Conservation (phyloP, 2,113 vertebrate genomes). For the Eretmochelys imbricata region DNA sequence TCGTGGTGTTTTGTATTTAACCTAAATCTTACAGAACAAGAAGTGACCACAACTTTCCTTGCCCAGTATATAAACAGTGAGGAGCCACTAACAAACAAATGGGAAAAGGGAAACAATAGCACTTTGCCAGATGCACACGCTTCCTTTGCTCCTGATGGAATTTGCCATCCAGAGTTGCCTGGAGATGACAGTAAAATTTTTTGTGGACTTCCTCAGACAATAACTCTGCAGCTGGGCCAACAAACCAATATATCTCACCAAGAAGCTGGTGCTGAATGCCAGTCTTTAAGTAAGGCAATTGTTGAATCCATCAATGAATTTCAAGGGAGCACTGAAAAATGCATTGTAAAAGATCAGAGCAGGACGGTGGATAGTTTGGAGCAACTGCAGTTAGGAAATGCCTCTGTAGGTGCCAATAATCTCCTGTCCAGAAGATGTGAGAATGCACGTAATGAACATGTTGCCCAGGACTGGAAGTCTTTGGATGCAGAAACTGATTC, state of each 20-base stretch:
- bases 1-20: not conserved
- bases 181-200: not conserved
- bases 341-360: not conserved
- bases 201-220: not conserved
- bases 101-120: not conserved
- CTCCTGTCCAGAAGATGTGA: not conserved
- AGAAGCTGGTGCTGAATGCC: not conserved
- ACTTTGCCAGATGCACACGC: not conserved
- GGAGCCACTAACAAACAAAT: not conserved
- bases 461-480: not conserved
- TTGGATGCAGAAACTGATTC: accelerated
- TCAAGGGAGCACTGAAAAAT: not conserved
- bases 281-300: not conserved
- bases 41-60: not conserved
- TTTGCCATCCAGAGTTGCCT: not conserved
- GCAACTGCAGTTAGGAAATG: not conserved
- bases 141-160: not conserved
- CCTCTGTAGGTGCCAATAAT: not conserved
- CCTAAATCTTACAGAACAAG: not conserved
- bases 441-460: not conserved
- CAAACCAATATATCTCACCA: not conserved
- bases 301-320: not conserved
- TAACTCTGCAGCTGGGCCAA: not conserved
- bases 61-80: not conserved
- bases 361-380: not conserved